phyloP scores from a whole-genome alignment of 2,888 invertebrate genomes.

The Eledone cirrhosa region DNA sequence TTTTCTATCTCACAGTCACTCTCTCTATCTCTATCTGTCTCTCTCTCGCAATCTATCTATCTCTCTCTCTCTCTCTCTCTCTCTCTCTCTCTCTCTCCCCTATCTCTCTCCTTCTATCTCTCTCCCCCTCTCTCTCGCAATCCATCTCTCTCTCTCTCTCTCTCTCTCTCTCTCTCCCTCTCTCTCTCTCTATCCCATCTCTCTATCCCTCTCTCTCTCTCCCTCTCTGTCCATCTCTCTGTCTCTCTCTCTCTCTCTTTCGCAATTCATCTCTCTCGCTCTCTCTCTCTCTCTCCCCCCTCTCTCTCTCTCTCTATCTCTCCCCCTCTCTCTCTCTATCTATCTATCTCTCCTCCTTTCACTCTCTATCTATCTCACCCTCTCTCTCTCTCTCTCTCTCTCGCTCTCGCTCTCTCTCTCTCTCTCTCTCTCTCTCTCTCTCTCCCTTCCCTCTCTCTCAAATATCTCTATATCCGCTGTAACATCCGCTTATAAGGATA shows the following conservation, averaged over 20 bases:
- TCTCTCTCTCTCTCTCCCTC: not conserved
- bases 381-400: not conserved
- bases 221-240: not conserved
- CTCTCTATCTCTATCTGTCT: not conserved
- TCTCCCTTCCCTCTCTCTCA: not conserved
- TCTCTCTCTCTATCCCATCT: not conserved
- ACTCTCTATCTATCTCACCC: no score
- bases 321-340: constrained; percentile 16
- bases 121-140: no score
- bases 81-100: not conserved
- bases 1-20: not conserved
- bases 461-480: not conserved
- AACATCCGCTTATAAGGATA: no score
- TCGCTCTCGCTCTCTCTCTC: constrained; percentile 29
- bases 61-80: not conserved
- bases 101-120: not conserved
- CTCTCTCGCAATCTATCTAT: no score
- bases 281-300: not conserved
- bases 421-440: not conserved
- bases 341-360: constrained; percentile 22
- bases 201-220: not conserved
- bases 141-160: no score
- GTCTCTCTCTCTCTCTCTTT: not conserved
- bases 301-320: constrained; percentile 22
- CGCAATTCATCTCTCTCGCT: no score